A percentile compares a stretch with the other conserved stretches of the same genome.
phyloP scores from a whole-genome alignment of 1,140 invertebrate species.

The Drosophila tani region DNA sequence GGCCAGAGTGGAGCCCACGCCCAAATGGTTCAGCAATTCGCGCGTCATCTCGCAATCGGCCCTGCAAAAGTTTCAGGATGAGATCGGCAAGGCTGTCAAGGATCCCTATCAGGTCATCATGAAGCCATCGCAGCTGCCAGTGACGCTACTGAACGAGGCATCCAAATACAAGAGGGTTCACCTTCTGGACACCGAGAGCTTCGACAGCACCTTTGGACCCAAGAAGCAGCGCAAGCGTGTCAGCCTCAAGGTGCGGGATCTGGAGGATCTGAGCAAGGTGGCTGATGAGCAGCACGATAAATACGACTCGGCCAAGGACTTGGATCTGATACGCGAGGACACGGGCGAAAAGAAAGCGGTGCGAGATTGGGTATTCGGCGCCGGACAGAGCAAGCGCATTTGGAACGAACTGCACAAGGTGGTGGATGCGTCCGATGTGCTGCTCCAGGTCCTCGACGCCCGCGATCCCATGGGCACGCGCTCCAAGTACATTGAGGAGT shows the following conservation, averaged over 20 bases:
- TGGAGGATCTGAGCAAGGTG: conserved; percentile 89
- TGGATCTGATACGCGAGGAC: conserved; percentile 93
- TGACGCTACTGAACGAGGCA: conserved; percentile 97
- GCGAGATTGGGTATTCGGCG: conserved; percentile 94
- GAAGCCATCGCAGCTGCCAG: conserved; percentile 97
- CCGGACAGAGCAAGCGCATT: conserved; percentile 98
- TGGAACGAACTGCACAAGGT: conserved; percentile 99
- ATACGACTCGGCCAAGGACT: conserved; percentile 93
- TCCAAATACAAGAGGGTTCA: conserved; percentile 96
- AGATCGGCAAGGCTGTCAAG: conserved; percentile 96
- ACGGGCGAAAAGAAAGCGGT: conserved; percentile 90
- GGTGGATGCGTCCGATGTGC: conserved; percentile 99
- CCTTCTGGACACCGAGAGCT: conserved; percentile 97
- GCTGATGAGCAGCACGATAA: conserved; percentile 90
- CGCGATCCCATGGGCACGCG: conserved; percentile 98
- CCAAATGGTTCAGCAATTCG: conserved; percentile 99
- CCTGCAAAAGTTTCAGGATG: conserved; percentile 98
- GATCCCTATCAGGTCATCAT: conserved; percentile 99
- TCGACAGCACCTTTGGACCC: conserved; percentile 96
- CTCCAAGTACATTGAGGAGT: conserved; percentile 96
- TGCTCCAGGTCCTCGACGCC: conserved; percentile 97
- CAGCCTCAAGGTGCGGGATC: conserved; percentile 90
- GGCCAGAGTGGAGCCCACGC: conserved; percentile 97
- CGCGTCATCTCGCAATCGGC: conserved; percentile 96
- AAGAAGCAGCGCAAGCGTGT: conserved; percentile 97